phyloP scores from a whole-genome alignment of 2,797 vertebrate genomes.

The Poeciliopsis paucimaculata region DNA sequence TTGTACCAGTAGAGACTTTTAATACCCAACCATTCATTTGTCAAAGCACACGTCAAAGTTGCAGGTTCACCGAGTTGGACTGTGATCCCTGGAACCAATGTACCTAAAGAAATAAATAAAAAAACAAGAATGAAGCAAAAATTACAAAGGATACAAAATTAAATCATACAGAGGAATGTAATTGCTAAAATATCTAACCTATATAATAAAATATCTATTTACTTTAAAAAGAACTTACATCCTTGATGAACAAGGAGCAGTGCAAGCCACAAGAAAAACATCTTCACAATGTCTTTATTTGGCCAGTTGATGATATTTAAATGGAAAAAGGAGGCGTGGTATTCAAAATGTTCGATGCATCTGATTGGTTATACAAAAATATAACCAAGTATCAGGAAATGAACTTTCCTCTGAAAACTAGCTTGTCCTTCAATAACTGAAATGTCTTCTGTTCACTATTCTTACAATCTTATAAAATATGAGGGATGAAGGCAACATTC shows the following conservation, averaged over 20 bases:
- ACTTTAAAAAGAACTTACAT: conserved; percentile 7
- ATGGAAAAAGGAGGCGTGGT: not conserved
- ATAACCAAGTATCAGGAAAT: not conserved
- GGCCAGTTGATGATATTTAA: conserved; percentile 4
- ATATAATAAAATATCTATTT: not conserved
- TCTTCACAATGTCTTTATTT: not conserved
- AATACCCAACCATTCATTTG: rapidly evolving
- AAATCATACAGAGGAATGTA: not conserved
- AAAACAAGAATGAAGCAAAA: not conserved
- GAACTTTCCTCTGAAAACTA: not conserved
- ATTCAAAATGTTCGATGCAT: not conserved
- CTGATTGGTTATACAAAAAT: conserved; percentile 15
- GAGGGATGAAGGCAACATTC: not conserved
- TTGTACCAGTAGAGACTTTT: conserved; percentile 23
- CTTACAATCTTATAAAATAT: not conserved
- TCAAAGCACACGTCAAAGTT: conserved; percentile 1
- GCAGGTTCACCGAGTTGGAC: conserved; percentile 22
- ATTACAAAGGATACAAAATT: not conserved
- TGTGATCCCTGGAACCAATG: conserved; percentile 15
- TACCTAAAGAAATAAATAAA: not conserved
- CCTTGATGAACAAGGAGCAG: not conserved
- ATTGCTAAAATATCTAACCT: not conserved
- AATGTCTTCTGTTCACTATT: not conserved
- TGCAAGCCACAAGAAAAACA: conserved; percentile 7
- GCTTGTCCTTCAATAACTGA: not conserved